phyloP scores from a whole-genome alignment of 2,888 invertebrate species.

The Aspidiotus rigidus region DNA sequence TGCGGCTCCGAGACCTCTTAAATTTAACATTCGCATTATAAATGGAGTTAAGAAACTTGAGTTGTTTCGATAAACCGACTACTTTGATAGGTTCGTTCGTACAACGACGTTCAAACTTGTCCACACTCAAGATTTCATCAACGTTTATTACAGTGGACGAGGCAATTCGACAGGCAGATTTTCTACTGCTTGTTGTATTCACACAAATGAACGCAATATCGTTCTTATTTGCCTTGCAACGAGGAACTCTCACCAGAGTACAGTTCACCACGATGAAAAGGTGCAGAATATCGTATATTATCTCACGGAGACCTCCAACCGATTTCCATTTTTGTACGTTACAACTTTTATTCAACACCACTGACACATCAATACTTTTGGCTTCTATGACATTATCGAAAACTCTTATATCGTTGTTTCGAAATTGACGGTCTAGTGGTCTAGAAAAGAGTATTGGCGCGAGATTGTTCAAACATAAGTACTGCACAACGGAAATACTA shows the following conservation, averaged over 20 bases:
- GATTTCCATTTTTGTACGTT: constrained; percentile 6
- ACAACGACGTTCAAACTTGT: constrained; percentile 25
- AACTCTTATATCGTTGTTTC: constrained; percentile 1
- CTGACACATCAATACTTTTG: constrained; percentile 18
- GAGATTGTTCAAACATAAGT: background rate
- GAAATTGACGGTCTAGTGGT: background rate
- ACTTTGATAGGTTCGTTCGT: background rate
- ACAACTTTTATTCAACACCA: constrained; percentile 16
- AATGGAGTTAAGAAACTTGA: constrained; percentile 15
- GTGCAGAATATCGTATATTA: background rate
- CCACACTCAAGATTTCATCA: constrained; percentile 24
- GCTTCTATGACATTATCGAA: constrained; percentile 12
- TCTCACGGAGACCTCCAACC: background rate
- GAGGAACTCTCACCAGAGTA: constrained; percentile 2
- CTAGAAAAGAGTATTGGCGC: background rate
- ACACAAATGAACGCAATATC: constrained; percentile 29
- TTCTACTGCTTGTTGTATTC: constrained; percentile 33
- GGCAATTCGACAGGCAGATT: constrained; percentile 23
- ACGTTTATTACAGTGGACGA: constrained; percentile 27
- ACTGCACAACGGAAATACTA: background rate
- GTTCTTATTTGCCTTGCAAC: background rate
- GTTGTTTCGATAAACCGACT: constrained; percentile 6
- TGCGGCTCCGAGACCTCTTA: background rate
- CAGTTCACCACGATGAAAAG: constrained; percentile 10
- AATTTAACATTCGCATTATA: background rate